Evolutionary conservation across 2,113 vertebrate genomes (phyloP), one percentile per base, ranked within the genome.

Genomic region (Sporophila hypoxantha): DNA sequence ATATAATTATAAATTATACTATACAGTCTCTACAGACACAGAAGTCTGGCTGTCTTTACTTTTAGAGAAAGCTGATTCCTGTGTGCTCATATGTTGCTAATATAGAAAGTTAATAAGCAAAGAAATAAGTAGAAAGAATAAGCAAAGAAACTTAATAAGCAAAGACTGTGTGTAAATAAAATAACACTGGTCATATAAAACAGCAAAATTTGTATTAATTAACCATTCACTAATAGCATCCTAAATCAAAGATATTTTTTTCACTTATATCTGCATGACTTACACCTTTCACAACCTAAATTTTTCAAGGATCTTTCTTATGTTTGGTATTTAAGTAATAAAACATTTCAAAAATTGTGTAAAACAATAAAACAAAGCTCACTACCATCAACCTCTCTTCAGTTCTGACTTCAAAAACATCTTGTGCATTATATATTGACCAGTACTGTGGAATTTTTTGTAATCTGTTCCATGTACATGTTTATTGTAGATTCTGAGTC

Each of bases 1-100:
- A 22, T 37, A 8, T 17, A 84, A 73, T 77, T 61, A 26, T 26
- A 61, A 86, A 78, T 81, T 49, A 29, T 16, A 30, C 2, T 32
- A 2, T 3, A 8, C 8, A 46, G 0, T 12, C 5, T 49, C 34
- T 53, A 4, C 3, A 53, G 9, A 9, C 14, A 18, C 7, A 32
- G 25, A 84, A 57, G 17, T 66, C 22, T 65, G 9, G 0, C 8
- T 71, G 47, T 34, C 14, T 68, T 78, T 65, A 49, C 11, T 61
- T 17, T 34, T 25, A 70, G 56, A 74, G 60, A n/a, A 82, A 8
- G 3, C 25, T 65, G 21, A 17, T 78, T 32, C 3, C 12, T 26
- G 6, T 26, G 9, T 52, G 8, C 17, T 47, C 5, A 18, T 8
- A 10, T 14, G 7, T 34, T 71, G 10, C 2, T 49, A 27, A 74